Base-by-base conservation (phyloP, 2,888 invertebrate genomes). In the Branchipolynoe longqiensis region DNA sequence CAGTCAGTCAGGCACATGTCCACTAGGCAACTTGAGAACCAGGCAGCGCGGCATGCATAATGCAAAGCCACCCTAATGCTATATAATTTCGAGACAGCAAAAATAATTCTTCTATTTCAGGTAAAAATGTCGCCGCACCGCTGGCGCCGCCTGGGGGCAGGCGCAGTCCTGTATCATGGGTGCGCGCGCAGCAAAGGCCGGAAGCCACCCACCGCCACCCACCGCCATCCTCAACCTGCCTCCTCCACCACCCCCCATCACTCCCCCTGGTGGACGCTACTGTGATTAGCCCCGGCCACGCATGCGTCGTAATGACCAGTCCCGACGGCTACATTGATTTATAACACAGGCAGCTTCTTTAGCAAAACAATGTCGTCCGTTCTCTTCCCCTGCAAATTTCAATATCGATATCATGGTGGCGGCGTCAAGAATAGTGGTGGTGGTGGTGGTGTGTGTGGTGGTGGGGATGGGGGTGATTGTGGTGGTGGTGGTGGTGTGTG, bases 291-390 rank as follows among this genome's bases (percentile, higher is more conserved):
- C 36, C 78, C 54, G n/a, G 78, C 78, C 48, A 41, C 41, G 48
- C 78, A 48, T 41, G 48, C 78, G 31, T 48, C 25, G 54, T 78
- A 78, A 78, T 78, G 78, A 78, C 78, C 78, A 69, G 78, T 25
- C 41, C 78, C 78, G 78, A 41, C 78, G 78, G 78, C 78, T 54
- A 41, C 78, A 78, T 78, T 78, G 78, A 78, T 78, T 78, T 78
- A 78, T 78, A 78, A 78, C 41, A 28, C 78, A 41, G 41, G 48
- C 41, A 78, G 78, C 78, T 78, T 78, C 78, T 78, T 78, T 78
- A 78, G 41, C 78, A 78, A 78, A 78, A 78, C 78, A 78, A 78
- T 78, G 78, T 78, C 78, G 78, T 78, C 78, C 8, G 48, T 78
- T 78, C 78, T 48, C n/a, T 41, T n/a, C 28, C 48, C 73, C 48